Evolutionary conservation across 2,888 invertebrate genomes (phyloP), one percentile per base, ranked within the genome.

Genomic region (Megaustenia siamemsis): DNA sequence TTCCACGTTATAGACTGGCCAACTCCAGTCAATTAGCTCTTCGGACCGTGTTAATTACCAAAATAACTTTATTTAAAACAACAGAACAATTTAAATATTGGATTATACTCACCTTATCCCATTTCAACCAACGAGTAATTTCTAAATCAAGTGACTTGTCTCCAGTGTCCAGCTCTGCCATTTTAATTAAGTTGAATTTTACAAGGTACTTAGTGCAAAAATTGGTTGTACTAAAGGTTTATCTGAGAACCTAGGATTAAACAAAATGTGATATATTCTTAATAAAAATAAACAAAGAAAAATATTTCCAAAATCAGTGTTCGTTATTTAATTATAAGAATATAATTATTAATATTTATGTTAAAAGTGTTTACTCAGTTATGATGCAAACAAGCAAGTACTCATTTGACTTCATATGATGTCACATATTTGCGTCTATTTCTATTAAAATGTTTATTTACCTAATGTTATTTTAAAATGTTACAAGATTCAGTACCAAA

Each of bases 81-180:
- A 12, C 45, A 10, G 45, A 12, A 10, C 45, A 45, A 12, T 45
- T 45, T 60, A n/a, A 5, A 60, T 5, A 3, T 60, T n/a, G n/a
- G n/a, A 5, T 28, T 6, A 60, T 40, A 76, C 76, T 71, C 32
- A 84, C 84, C 75, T 80, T 84, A 60, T 84, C 84, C 79, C 84
- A 80, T n/a, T 71, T 68, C 43, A 84, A 28, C 84, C 84, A 84
- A 18, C 56, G 69, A 8, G 28, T n/a, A 73, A 80, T 73, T 68
- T 84, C 80, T 38, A 32, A n/a, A 38, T 84, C 35, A 18, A 84
- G 32, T 12, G 15, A 12, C 32, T 69, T 75, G 66, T 84, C 80
- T 66, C 66, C 77, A 18, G 56, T 73, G 15, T 49, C n/a, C 40
- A 21, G 35, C 10, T 43, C 75, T 1, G 76, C 24, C 82, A 82